Conservation (phyloP, 2,113 vertebrate species). For the Thamnaconus septentrionalis region DNA sequence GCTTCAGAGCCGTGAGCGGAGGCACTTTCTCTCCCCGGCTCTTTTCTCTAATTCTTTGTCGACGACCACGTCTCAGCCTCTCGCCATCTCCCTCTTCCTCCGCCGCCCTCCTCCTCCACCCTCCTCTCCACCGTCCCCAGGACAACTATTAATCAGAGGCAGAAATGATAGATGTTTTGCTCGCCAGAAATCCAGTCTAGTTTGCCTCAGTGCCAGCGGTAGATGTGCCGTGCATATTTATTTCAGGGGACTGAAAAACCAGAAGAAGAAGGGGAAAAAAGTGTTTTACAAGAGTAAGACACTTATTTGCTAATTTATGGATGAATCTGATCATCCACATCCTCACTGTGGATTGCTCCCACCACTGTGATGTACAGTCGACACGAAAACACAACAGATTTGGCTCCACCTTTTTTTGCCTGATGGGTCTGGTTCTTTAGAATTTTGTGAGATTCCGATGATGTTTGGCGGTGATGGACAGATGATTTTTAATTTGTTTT, state of each 20-base stretch:
- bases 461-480: background rate
- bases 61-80: background rate
- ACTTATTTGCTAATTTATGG: no score
- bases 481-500: constrained; percentile 23
- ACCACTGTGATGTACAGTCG: constrained; percentile 51
- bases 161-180: constrained; percentile 80
- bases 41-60: constrained; percentile 28
- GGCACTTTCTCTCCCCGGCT: constrained; percentile 12
- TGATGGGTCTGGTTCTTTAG: no score
- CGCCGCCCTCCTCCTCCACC: constrained; percentile 13
- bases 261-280: background rate
- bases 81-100: constrained; percentile 2
- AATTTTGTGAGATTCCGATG: no score
- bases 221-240: constrained; percentile 72
- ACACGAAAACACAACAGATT: constrained; percentile 60
- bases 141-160: constrained; percentile 79
- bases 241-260: constrained; percentile 32
- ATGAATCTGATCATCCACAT: constrained; percentile 3
- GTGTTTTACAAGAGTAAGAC: background rate
- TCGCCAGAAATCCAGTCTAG: constrained; percentile 75
- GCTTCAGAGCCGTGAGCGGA: constrained; percentile 42
- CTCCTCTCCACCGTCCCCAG: constrained; percentile 62
- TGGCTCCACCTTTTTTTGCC: constrained; percentile 4
- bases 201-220: constrained; percentile 73
- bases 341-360: constrained; percentile 48